A percentile compares a stretch with the other conserved stretches of the same genome.
Conservation (phyloP, 2,113 vertebrate species). For the Epinephelus cyanopodus region DNA sequence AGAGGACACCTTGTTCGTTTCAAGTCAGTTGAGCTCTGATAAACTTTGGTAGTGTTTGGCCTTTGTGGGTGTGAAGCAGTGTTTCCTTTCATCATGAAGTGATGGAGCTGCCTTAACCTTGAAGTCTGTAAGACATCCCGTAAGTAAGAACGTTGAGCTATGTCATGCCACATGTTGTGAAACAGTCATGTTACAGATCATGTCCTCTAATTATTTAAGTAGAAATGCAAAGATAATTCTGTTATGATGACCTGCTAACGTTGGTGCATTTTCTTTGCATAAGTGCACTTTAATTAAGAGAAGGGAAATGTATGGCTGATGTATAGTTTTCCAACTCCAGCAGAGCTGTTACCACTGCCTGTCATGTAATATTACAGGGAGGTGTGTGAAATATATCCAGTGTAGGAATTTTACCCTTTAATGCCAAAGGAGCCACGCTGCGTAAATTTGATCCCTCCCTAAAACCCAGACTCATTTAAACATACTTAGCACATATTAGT, state of each 20-base stretch:
- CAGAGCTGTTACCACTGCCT: too few species aligned
- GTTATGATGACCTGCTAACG: neutral
- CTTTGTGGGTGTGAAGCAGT: too few species aligned
- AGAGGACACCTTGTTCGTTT: conserved; percentile 10
- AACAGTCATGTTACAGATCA: too few species aligned
- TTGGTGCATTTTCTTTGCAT: neutral
- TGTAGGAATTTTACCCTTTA: neutral
- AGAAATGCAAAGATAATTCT: neutral
- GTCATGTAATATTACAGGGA: neutral
- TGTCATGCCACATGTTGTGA: too few species aligned
- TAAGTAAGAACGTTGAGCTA: too few species aligned
- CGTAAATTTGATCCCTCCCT: neutral
- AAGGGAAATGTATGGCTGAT: neutral
- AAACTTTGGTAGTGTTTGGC: neutral
- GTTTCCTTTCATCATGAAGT: too few species aligned
- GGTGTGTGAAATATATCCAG: neutral
- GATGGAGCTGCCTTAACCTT: too few species aligned
- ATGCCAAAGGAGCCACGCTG: neutral
- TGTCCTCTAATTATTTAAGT: too few species aligned
- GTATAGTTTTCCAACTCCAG: neutral
- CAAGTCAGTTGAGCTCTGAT: conserved; percentile 4
- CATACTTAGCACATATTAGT: neutral
- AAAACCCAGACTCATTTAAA: neutral
- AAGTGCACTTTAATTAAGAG: neutral
- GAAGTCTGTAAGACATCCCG: too few species aligned